Evolutionary conservation across 2,113 vertebrate species (phyloP), one percentile per base, ranked within the genome.

Genomic region (human (Homo sapiens)): DNA sequence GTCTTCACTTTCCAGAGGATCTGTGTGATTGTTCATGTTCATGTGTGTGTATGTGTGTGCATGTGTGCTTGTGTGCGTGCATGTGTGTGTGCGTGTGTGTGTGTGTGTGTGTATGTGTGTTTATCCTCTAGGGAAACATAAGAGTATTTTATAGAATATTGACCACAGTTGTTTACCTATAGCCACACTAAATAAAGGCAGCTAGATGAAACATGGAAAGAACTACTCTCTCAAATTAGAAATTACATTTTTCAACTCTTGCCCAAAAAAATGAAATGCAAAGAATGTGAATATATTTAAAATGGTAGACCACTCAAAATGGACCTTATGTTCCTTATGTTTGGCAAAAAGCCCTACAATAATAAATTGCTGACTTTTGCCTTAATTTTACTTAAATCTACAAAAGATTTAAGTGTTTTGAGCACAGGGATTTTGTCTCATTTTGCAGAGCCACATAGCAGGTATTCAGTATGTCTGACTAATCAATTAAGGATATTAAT

Each of bases 1-100:
- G 50, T 83, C 96, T 97, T 96, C 22, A 82, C 78, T 82, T 94
- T 64, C 16, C 61, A 55, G 59, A 22, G 43, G 59, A 48, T 75
- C 23, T 55, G 0, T 84, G 40, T 30, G 27, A 64, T 22, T 57
- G 17, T 78, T 40, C 48, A 50, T 10, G 3, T 5, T 16, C 23
- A 3, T 50, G 8, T 61, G 11, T 32, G 3, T n/a, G 2, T 22
- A 7, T 20, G 25, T 86, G 5, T 16, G 23, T 50, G 35, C 45
- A 45, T 61, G 5, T 57, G 18, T 83, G 11, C 17, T 3, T 64
- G 13, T 23, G 9, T 88, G 30, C 38, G 14, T 45, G 55, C 45
- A 43, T 61, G 5, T 57, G 18, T 83, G 11, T 22, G 4, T 64
- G n/a, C n/a, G n/a, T n/a, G n/a, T n/a, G n/a, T n/a, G n/a, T n/a